Base-by-base conservation (phyloP, 2,797 vertebrate species). In the Galaxias olidus region DNA sequence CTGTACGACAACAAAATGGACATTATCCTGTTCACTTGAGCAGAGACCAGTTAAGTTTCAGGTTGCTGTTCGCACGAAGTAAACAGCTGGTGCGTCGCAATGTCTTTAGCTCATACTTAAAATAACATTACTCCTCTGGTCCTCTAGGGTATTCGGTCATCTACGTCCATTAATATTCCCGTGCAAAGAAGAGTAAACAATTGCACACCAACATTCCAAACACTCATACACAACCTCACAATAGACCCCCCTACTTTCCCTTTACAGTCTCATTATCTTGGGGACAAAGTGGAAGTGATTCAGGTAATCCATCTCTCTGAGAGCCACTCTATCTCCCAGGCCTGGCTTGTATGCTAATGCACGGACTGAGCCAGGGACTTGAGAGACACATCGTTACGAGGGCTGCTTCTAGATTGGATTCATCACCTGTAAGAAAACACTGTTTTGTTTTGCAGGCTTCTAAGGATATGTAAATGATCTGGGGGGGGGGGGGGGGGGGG, bases 381-480 rank as follows among this genome's bases (percentile, higher is more conserved):
- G 79, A 76, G 65, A 71, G 79, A 73, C 74, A 61, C 8, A n/a
- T 58, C 67, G 55, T 85, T 84, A 83, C 76, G 73, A 78, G 72
- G 74, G 77, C 80, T 76, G 81, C 79, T 81, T 66, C 62, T 41
- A 13, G 54, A 65, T 43, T 15, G 40, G 55, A 65, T 88, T 88
- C 76, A 86, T 82, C 76, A 79, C 73, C 59, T 57, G 66, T 79
- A 72, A 72, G 75, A 86, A 84, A 60, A 70, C 63, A 68, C 73
- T 62, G 55, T 64, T 80, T 79, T 75, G 74, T 84, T 88, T 83
- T 76, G 72, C 67, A 59, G 70, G 77, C 66, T 86, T 88, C 86
- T 81, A 87, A 76, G 79, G 72, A 78, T 82, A 84, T 84, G 79
- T 74, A 85, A 84, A 88, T 80, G 63, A 79, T 65, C 41, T 52